Conservation (phyloP, 2,113 vertebrate species). For the Ailuropoda melanoleuca region DNA sequence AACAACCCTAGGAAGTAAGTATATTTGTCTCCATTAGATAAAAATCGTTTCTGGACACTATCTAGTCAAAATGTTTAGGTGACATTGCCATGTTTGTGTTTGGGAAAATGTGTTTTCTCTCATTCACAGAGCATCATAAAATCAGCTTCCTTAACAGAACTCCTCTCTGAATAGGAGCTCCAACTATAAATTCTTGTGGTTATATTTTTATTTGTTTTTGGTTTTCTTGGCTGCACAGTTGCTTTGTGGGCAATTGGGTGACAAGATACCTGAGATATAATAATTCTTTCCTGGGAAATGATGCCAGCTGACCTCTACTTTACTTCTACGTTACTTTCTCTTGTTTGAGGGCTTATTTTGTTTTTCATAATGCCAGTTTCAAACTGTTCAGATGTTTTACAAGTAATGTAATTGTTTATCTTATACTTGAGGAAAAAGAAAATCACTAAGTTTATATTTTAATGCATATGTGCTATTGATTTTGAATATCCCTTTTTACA, state of each 20-base stretch:
- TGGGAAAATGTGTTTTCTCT: not conserved
- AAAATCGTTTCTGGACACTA: not conserved
- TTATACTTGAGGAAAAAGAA: not conserved
- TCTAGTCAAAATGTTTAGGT: not conserved
- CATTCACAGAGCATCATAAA: not conserved
- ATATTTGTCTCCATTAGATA: not conserved
- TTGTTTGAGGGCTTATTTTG: not conserved
- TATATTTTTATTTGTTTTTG: conserved; percentile 18
- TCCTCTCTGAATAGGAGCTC: not conserved
- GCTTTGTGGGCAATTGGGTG: conserved; percentile 16
- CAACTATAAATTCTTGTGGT: not conserved
- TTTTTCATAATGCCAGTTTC: not conserved
- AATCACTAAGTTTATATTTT: not conserved
- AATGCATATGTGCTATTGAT: not conserved
- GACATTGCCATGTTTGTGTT: not conserved
- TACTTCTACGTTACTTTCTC: not conserved
- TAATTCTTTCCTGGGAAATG: not conserved
- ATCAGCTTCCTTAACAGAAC: not conserved
- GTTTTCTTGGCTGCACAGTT: not conserved
- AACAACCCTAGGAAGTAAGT: not conserved
- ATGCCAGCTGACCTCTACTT: not conserved
- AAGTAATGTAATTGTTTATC: conserved; percentile 4
- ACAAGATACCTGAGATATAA: not conserved
- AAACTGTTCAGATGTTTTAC: not conserved
- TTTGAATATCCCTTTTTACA: conserved; percentile 19